phyloP scores from a whole-genome alignment of 2,888 invertebrate species.

The Hyposoter didymator region DNA sequence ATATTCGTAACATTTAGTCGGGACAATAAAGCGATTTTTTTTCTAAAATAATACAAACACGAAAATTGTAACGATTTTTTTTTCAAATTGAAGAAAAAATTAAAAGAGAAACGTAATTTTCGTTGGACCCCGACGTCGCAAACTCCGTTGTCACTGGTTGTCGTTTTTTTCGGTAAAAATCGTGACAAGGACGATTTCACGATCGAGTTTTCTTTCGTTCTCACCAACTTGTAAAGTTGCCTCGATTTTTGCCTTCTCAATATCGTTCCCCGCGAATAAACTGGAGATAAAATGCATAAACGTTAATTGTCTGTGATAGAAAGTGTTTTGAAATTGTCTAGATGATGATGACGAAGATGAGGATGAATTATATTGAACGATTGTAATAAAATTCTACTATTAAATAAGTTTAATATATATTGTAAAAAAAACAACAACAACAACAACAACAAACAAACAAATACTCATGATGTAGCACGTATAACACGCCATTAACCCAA shows the following conservation, averaged over 20 bases:
- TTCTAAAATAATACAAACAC: no score
- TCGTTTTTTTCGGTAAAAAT: no score
- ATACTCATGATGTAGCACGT: constrained; percentile 59
- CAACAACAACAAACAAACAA: constrained; percentile 19
- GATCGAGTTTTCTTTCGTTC: no score
- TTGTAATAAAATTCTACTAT: constrained; percentile 71
- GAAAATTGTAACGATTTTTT: no score
- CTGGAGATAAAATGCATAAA: constrained; percentile 69
- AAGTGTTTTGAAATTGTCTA: constrained; percentile 77
- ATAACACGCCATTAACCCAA: constrained; percentile 62
- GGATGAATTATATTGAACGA: constrained; percentile 68
- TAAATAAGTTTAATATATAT: constrained; percentile 66
- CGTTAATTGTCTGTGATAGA: constrained; percentile 80
- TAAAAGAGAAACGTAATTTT: no score
- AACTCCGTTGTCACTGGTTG: no score
- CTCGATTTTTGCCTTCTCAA: constrained; percentile 56
- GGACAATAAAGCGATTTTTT: no score
- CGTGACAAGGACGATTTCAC: no score
- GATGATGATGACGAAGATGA: constrained; percentile 62
- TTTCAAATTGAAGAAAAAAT: no score
- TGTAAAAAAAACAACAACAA: constrained; percentile 63
- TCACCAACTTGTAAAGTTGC: no score
- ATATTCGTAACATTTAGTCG: no score
- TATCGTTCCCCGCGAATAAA: constrained; percentile 67
- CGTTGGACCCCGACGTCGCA: no score